phyloP scores from a whole-genome alignment of 2,888 invertebrate species.

The Limnephilus auricula region DNA sequence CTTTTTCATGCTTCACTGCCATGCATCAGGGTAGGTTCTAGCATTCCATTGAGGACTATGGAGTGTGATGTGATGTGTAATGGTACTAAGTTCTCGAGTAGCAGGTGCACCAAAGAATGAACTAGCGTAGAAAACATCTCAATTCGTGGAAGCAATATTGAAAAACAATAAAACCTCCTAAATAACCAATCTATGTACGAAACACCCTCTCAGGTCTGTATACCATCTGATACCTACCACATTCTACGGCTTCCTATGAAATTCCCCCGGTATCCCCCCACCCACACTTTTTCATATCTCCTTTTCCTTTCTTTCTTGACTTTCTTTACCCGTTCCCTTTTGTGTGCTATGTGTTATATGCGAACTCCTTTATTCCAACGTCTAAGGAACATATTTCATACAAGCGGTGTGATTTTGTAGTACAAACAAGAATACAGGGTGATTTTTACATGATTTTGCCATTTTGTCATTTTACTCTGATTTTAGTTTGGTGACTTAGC shows the following conservation, averaged over 20 bases:
- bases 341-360: neutral
- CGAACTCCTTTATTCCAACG: neutral
- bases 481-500: too few species aligned
- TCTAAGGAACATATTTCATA: conserved; percentile 2
- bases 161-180: neutral
- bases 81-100: too few species aligned
- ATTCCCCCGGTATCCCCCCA: neutral
- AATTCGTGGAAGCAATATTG: neutral
- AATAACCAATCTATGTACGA: neutral
- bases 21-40: too few species aligned
- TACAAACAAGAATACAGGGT: neutral
- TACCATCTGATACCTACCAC: neutral
- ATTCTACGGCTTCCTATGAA: neutral
- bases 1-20: too few species aligned
- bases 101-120: too few species aligned
- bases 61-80: too few species aligned
- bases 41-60: too few species aligned
- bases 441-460: neutral
- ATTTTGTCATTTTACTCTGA: too few species aligned
- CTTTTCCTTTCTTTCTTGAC: neutral
- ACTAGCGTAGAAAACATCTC: too few species aligned
- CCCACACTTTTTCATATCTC: neutral
- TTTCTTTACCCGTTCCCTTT: neutral
- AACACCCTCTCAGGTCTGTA: neutral
- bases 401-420: neutral